phyloP scores from a whole-genome alignment of 2,888 invertebrate genomes.

The Epsilonema sp. region DNA sequence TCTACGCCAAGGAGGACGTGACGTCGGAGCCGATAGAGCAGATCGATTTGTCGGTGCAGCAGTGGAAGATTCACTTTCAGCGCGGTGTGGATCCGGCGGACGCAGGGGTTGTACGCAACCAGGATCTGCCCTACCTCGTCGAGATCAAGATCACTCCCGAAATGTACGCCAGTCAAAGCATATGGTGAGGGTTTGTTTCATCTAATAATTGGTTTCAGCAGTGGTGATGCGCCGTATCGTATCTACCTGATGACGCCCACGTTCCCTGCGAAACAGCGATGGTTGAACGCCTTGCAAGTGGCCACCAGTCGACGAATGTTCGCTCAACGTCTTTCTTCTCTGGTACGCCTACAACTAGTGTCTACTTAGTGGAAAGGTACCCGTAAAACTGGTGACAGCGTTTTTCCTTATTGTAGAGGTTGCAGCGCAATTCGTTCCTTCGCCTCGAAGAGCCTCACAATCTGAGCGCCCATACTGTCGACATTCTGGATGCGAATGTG shows the following conservation, averaged over 20 bases:
- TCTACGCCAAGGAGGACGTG: slow-evolving; percentile 12
- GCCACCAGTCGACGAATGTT: slow-evolving; percentile 12
- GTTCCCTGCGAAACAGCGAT: slow-evolving; percentile 13
- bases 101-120: neutral
- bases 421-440: neutral
- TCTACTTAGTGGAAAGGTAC: neutral
- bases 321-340: slow-evolving; percentile 9
- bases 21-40: neutral
- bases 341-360: neutral
- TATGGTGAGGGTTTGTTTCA: too few species aligned
- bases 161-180: too few species aligned
- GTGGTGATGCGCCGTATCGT: neutral
- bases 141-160: slow-evolving; percentile 15
- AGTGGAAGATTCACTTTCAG: slow-evolving; percentile 16
- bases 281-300: slow-evolving; percentile 14
- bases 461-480: neutral
- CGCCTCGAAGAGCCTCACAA: neutral
- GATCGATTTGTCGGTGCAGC: slow-evolving; percentile 16
- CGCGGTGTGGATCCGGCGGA: slow-evolving; percentile 3
- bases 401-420: neutral
- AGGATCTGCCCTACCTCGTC: slow-evolving; percentile 13
- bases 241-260: slow-evolving; percentile 13
- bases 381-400: neutral
- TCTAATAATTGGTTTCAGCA: too few species aligned
- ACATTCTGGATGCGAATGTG: too few species aligned